Conservation (phyloP, 92 coral and sea anemone genomes). For the Meandrina meandrites region DNA sequence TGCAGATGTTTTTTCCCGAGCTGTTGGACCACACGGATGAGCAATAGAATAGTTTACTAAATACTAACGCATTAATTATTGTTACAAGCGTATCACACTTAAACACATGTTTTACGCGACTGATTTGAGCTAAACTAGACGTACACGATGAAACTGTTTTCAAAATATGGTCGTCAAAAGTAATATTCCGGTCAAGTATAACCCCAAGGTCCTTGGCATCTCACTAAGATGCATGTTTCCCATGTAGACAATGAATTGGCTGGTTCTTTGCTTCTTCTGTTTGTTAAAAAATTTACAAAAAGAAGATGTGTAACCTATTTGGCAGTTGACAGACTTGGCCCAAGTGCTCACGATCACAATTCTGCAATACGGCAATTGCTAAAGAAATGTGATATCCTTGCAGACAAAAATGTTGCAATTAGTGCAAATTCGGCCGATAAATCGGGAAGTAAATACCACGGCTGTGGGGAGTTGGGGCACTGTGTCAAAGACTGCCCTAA, state of each 20-base stretch:
- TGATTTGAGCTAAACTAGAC: too few relatives aligned
- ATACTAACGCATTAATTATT: too few relatives aligned
- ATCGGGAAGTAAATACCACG: slow-evolving; percentile 9
- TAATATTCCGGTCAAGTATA: too few relatives aligned
- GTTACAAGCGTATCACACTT: too few relatives aligned
- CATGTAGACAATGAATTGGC: background rate
- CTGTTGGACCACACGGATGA: too few relatives aligned
- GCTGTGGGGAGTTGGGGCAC: slow-evolving; percentile 40
- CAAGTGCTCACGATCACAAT: slow-evolving; percentile 28
- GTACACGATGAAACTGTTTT: too few relatives aligned
- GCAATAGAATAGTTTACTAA: too few relatives aligned
- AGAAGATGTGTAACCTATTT: slow-evolving; percentile 50
- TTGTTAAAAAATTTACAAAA: slow-evolving; percentile 47
- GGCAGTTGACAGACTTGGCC: slow-evolving; percentile 49
- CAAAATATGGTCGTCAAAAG: too few relatives aligned
- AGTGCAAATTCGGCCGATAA: background rate
- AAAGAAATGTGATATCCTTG: slow-evolving; percentile 15
- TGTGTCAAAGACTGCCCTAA: slow-evolving; percentile 37
- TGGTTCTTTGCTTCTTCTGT: background rate
- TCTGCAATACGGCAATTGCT: slow-evolving; percentile 44
- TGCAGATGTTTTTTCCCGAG: too few relatives aligned
- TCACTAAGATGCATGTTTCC: background rate
- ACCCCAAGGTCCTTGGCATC: too few relatives aligned
- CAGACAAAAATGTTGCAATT: slow-evolving; percentile 4
- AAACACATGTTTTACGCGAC: too few relatives aligned